Conservation (phyloP, 2,797 vertebrate genomes). For the Dromococcyx pavoninus region DNA sequence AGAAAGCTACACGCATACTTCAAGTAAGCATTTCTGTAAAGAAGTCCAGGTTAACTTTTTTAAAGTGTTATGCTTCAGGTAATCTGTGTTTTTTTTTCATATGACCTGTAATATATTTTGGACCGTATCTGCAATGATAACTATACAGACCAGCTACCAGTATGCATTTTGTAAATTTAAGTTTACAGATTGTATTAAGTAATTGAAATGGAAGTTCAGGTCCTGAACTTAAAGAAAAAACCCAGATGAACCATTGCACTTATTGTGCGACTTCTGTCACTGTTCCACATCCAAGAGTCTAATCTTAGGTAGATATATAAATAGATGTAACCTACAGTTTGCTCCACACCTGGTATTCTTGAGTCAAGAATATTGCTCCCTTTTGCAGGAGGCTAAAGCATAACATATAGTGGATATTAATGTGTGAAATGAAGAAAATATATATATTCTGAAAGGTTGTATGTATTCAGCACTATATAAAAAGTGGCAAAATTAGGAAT, state of each 20-base stretch:
- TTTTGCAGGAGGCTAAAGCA: background rate
- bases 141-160: background rate
- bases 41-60: background rate
- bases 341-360: background rate
- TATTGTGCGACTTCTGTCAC: background rate
- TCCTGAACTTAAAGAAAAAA: background rate
- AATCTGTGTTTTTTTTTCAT: background rate
- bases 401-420: background rate
- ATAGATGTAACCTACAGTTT: background rate
- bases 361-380: background rate
- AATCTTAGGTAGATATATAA: background rate
- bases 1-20: conserved; percentile 95
- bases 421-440: background rate
- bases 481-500: background rate
- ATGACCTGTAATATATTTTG: background rate
- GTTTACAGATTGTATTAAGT: background rate
- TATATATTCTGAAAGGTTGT: background rate
- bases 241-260: background rate
- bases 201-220: background rate
- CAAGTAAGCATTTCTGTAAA: conserved; percentile 77
- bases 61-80: background rate
- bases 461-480: background rate
- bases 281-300: background rate
- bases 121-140: background rate
- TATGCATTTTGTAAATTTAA: background rate